A percentile compares a stretch with the other conserved stretches of the same genome.
Evolutionary conservation across 2,888 invertebrate species (phyloP).

Genomic region (Lasioglossum pauxillum): DNA sequence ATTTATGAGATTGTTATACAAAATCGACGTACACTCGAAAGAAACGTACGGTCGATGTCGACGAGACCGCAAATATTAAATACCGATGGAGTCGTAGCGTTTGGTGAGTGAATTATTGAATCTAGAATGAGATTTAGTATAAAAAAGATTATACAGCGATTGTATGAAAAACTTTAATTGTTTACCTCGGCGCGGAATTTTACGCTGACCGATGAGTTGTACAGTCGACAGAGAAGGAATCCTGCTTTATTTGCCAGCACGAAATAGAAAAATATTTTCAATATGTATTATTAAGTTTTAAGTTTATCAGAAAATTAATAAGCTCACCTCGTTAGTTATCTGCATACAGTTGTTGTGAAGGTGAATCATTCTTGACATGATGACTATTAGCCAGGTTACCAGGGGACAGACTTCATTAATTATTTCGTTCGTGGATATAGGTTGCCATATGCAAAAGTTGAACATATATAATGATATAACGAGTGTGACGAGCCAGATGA

Average conservation of each 20-base stretch:
- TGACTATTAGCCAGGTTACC: not conserved
- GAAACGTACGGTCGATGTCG: not conserved
- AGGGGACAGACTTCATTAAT: not conserved
- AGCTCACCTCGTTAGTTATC: not conserved
- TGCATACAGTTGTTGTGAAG: not conserved
- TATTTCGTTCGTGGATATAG: fast-evolving
- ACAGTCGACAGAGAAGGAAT: not conserved
- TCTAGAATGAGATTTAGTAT: not conserved
- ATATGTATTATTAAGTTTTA: not conserved
- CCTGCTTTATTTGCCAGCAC: not conserved
- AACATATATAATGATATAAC: not conserved
- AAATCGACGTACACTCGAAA: not conserved
- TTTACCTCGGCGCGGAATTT: not conserved
- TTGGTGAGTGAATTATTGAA: not conserved
- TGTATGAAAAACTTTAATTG: not conserved
- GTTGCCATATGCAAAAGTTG: not conserved
- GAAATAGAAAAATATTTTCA: not conserved
- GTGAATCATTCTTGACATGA: not conserved
- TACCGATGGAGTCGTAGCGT: not conserved
- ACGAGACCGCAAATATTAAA: not conserved
- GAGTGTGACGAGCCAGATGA: fast-evolving
- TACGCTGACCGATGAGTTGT: not conserved
- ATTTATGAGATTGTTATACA: not conserved
- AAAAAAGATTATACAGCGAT: not conserved
- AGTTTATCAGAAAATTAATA: not conserved